Base-by-base conservation (phyloP, 30 jellyfish, hydroid and myxozoan genomes). In the Hydractinia symbiolongicarpus region DNA sequence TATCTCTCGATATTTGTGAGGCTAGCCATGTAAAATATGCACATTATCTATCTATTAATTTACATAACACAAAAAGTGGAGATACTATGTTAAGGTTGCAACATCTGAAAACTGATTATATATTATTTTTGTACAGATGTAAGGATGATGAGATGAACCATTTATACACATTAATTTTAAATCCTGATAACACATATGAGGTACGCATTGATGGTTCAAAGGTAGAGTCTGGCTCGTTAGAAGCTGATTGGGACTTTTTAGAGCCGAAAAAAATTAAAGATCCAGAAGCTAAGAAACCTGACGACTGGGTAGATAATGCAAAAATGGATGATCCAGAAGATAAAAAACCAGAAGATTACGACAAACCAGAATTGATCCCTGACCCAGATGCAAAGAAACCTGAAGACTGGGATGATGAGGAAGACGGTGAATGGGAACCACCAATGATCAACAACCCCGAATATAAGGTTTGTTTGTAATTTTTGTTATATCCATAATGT, bases 341-440 rank as follows among this genome's bases (percentile, higher is more conserved):
- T 79, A 91, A 86, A 85, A 91, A 91, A 50, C 98, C 98, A 67
- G 98, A 91, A 53, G 98, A 81, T 56, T 91, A 82, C 73, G 98
- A 91, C 86, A 91, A 91, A 88, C 98, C 98, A 82, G 98, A 91
- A 72, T 78, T 91, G 82, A 91, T 91, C 52, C 84, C 95, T 54
- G 98, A 91, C 67, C 95, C 95, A 86, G 98, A 91, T 68, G 98
- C 98, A 20, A 91, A 86, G 82, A 91, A 91, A 67, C 98, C 98
- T 13, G 94, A 76, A 58, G 96, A 93, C 58, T 93, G 98, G 98
- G 96, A 88, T 85, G 96, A 88, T 84, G 98, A 93, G 54, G 96
- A 88, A 81, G 98, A 93, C 80, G 98, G 98, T 73, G 95, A 87
- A 79, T 93, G 98, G 98, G 98, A 93, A 82, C 98, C 98, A 83